phyloP scores from a whole-genome alignment of 2,797 vertebrate genomes.

The Bovichtus variegatus region DNA sequence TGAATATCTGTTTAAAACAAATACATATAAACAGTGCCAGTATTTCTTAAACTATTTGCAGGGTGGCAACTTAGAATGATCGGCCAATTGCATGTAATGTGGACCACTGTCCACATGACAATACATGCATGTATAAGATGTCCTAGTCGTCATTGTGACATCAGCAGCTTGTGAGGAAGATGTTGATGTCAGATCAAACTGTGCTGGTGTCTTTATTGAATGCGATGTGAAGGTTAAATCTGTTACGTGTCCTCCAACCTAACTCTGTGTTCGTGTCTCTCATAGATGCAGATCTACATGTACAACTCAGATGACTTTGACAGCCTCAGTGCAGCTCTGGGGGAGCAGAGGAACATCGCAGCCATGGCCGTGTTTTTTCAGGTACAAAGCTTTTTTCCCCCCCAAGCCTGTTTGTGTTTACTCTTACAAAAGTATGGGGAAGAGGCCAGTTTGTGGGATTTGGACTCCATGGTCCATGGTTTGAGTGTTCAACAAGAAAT shows the following conservation, averaged over 20 bases:
- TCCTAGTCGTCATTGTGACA: no score
- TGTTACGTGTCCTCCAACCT: neutral
- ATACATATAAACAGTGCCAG: no score
- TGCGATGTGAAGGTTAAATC: neutral
- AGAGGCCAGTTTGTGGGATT: neutral
- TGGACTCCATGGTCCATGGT: neutral
- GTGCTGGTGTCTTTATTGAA: neutral
- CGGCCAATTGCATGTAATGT: no score
- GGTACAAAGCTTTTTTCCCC: conserved; percentile 80
- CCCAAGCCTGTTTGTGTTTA: neutral
- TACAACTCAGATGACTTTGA: conserved; percentile 98
- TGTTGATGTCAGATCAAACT: neutral
- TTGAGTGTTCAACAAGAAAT: neutral
- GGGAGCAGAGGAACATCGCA: conserved; percentile 92
- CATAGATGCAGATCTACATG: conserved; percentile 99
- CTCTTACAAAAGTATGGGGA: neutral
- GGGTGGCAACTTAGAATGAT: no score
- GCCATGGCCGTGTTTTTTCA: conserved; percentile 96
- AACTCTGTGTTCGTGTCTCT: conserved; percentile 17
- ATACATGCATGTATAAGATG: no score
- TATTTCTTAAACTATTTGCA: no score
- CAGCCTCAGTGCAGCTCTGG: conserved; percentile 92
- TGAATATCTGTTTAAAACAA: neutral
- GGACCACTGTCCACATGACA: no score
- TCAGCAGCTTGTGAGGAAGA: no score